Conservation (phyloP, 23 tunicate species). For the Trididemnum miniatum region DNA sequence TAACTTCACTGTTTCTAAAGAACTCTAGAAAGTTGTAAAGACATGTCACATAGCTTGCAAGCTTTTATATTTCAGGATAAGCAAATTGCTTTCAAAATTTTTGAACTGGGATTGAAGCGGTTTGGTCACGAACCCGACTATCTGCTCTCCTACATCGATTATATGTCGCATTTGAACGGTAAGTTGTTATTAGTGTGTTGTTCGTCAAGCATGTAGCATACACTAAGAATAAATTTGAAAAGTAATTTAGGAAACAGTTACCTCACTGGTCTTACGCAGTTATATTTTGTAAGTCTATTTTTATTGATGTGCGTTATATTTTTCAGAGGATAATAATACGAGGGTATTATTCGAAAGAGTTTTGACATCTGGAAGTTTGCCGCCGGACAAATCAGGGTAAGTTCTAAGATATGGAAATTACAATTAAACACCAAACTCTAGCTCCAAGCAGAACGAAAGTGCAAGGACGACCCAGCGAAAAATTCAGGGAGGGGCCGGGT, state of each 20-base stretch:
- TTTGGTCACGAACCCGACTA: conserved; percentile 95
- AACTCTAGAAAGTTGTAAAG: too few species aligned
- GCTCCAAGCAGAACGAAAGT: too few species aligned
- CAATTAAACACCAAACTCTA: too few species aligned
- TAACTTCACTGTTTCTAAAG: too few species aligned
- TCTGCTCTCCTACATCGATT: conserved; percentile 77
- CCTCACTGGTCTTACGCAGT: neutral
- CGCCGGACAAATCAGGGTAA: conserved; percentile 92
- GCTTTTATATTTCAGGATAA: conserved; percentile 66
- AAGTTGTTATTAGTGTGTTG: neutral
- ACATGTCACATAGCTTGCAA: too few species aligned
- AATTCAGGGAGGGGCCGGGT: too few species aligned
- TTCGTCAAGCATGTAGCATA: neutral
- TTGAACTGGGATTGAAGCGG: conserved; percentile 91
- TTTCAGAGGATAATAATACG: conserved; percentile 93
- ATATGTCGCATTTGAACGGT: conserved; percentile 96
- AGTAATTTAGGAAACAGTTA: neutral
- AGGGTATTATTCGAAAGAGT: conserved; percentile 88
- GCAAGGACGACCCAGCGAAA: too few species aligned
- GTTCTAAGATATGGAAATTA: too few species aligned
- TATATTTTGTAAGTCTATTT: too few species aligned
- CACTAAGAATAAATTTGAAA: too few species aligned
- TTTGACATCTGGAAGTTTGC: conserved; percentile 81
- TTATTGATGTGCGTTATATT: neutral
- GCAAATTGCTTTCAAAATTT: conserved; percentile 90